phyloP scores from a whole-genome alignment of 2,888 invertebrate genomes.

The Acanthosoma haemorrhoidale region DNA sequence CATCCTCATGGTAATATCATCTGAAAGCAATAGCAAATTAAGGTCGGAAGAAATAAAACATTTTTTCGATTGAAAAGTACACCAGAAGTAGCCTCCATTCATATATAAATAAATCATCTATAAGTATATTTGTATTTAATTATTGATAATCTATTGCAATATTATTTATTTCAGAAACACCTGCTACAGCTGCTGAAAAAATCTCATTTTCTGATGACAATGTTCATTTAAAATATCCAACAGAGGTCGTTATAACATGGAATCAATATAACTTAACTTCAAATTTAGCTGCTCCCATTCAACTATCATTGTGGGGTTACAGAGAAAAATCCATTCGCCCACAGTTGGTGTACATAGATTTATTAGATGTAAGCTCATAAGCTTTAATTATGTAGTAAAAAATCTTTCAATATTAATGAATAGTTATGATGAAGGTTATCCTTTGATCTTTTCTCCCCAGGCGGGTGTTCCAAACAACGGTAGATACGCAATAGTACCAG shows the following conservation, averaged over 20 bases:
- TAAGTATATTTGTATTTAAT: background rate
- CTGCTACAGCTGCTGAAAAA: constrained; percentile 76
- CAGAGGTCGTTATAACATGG: constrained; percentile 75
- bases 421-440: background rate
- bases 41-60: too few species aligned
- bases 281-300: constrained; percentile 67
- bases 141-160: background rate
- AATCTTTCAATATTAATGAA: background rate
- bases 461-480: constrained; percentile 58
- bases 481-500: constrained; percentile 65
- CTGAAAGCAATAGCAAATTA: too few species aligned
- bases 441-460: constrained; percentile 42
- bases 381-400: background rate
- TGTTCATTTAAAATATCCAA: constrained; percentile 66
- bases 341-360: constrained; percentile 72
- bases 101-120: background rate
- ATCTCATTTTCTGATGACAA: constrained; percentile 73
- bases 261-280: constrained; percentile 77
- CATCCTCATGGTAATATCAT: too few species aligned
- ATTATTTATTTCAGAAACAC: constrained; percentile 63
- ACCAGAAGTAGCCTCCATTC: too few species aligned
- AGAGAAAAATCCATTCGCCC: constrained; percentile 75
- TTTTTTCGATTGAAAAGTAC: too few species aligned
- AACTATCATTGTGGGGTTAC: constrained; percentile 85
- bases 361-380: constrained; percentile 54